Evolutionary conservation across 92 coral and sea anemone genomes (phyloP), one percentile per base, ranked within the genome.

Genomic region (Galaxea fascicularis): DNA sequence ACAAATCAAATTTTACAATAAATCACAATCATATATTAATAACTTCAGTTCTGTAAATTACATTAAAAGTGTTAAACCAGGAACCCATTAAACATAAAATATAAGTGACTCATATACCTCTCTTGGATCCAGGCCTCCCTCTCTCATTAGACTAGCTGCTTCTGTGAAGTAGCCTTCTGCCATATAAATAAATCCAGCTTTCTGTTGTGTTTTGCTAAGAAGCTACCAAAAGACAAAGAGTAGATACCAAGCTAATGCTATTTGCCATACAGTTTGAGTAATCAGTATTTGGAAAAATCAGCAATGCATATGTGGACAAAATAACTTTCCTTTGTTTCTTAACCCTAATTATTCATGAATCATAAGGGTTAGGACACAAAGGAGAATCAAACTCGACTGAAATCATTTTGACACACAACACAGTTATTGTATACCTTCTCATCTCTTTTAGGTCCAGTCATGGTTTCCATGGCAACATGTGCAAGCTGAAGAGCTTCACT

Each of bases 391-490:
- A n/a, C n/a, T n/a, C n/a, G n/a, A n/a, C n/a, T n/a, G n/a, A n/a
- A n/a, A n/a, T n/a, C n/a, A n/a, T n/a, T n/a, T n/a, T n/a, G n/a
- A n/a, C n/a, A n/a, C n/a, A n/a, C n/a, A n/a, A n/a, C n/a, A n/a
- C n/a, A n/a, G n/a, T n/a, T n/a, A n/a, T n/a, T n/a, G n/a, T 35
- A 35, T 77, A 94, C 98, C 88, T 92, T 85, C 54, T 91, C 93
- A 47, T 97, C 95, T 59, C 91, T 88, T 14, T 90, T 89, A 68
- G 89, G 80, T 25, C 92, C 94, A 18, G 85, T 71, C 45, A 85
- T 79, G 25, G 97, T 97, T 91, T 97, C 97, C 94, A 97, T 93
- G 80, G 99, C 98, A 89, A 97, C 95, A 46, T 94, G 98, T 24
- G 99, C 99, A 25, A 97, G 91, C 70, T 97, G 97, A 26, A 97